These are phyloP conservation scores for Encarsia formosa DNA, from an alignment of 2,888 invertebrate genomes.

Conservation along the genomic window DNA sequence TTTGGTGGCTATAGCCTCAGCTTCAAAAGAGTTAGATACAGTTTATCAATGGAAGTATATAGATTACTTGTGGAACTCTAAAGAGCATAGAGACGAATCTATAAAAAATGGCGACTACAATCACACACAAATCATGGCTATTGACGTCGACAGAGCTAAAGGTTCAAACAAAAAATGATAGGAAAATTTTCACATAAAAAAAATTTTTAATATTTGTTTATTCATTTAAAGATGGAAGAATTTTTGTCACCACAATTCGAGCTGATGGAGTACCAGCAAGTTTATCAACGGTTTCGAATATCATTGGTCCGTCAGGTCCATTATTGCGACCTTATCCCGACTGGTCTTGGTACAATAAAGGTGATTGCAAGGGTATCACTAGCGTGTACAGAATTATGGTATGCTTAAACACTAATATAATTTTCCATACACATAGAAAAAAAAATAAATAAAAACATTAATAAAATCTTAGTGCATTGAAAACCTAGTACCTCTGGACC, in stretches of 20 bases:
- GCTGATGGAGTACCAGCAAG: slow-evolving; percentile 63
- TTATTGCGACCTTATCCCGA: slow-evolving; percentile 60
- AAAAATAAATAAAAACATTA: too few species aligned
- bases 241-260: slow-evolving; percentile 66
- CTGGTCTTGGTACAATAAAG: slow-evolving; percentile 61
- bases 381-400: slow-evolving; percentile 70
- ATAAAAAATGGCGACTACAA: not conserved
- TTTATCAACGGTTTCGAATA: slow-evolving; percentile 49
- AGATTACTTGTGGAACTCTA: slow-evolving; percentile 3
- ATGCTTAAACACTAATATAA: too few species aligned
- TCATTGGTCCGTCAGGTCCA: slow-evolving; percentile 40
- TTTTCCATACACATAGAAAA: too few species aligned
- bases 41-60: slow-evolving; percentile 9
- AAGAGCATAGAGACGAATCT: not conserved
- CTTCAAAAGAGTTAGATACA: not conserved
- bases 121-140: not conserved
- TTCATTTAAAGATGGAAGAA: slow-evolving; percentile 30
- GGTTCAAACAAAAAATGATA: not conserved
- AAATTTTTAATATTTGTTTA: not conserved
- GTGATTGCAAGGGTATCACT: slow-evolving; percentile 59
- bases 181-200: not conserved
- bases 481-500: too few species aligned
- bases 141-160: slow-evolving; percentile 3
- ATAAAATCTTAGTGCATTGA: too few species aligned
- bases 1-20: not conserved